Base-by-base conservation (phyloP, 2,888 invertebrate genomes). In the Andrena flavipes region DNA sequence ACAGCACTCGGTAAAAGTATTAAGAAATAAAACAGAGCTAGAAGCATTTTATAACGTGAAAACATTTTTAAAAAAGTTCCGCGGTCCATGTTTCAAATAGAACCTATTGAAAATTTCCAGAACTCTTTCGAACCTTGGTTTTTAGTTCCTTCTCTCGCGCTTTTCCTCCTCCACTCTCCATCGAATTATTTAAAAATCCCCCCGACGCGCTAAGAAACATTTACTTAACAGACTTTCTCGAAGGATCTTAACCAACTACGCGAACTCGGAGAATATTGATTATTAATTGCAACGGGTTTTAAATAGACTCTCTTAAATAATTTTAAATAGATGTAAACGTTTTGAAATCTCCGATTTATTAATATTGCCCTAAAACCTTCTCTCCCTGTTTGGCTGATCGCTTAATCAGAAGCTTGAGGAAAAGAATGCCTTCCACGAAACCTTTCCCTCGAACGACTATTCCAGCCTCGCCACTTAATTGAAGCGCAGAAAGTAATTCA, bases 171-270 rank as follows among this genome's bases (percentile, higher is more conserved):
- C 42, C 42, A 76, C 85, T 89, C 89, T 88, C 84, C 87, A 88
- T 87, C 84, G 83, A 88, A 87, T 90, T 88, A 87, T 88, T 90
- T 89, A 84, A 85, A 89, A 90, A 90, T 88, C 79, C 85, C 85
- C 84, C 82, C 72, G 75, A 65, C 82, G 84, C 64, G 30, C 78
- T 81, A 73, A 72, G 87, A 78, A 84, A 84, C 87, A 79, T 87
- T 80, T 76, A 84, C 84, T 89, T 87, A 84, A 74, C 68, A 65
- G 56, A 70, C 35, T 60, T 74, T 59, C 65, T 23, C 63, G 48
- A 10, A 56, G 64, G 49, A 72, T 69, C 69, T 76, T 84, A 84
- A 70, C 69, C 35, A 30, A 48, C 65, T 68, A 73, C 78, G 76
- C 88, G 90, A 85, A 83, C 83, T 89, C 83, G 89, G 89, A 88